phyloP scores from a whole-genome alignment of 2,797 vertebrate genomes.

The Chelidonichthys spinosus region DNA sequence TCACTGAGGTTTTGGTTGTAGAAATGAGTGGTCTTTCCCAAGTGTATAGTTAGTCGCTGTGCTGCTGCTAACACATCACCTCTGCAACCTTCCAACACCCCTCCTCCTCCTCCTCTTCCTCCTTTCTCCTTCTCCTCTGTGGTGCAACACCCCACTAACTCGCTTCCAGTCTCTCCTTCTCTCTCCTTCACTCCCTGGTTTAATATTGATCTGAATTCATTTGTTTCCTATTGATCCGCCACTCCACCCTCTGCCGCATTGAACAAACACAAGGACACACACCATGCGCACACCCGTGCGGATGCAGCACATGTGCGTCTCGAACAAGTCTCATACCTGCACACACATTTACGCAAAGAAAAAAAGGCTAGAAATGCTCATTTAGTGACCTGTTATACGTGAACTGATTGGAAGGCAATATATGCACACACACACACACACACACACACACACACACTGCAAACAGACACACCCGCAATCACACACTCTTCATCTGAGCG shows the following conservation, averaged over 20 bases:
- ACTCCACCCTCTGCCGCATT: constrained; percentile 85
- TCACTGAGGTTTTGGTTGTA: constrained; percentile 66
- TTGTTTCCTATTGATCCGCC: constrained; percentile 86
- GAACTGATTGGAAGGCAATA: constrained; percentile 53
- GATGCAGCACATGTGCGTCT: constrained; percentile 43
- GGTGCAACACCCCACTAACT: constrained; percentile 67
- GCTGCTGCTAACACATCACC: constrained; percentile 70
- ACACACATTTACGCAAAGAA: constrained; percentile 15
- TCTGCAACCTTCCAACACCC: constrained; percentile 45
- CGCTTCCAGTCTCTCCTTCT: constrained; percentile 70
- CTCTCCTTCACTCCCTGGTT: constrained; percentile 78
- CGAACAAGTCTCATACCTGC: constrained; percentile 12
- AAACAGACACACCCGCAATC: constrained; percentile 36
- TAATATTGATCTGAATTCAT: constrained; percentile 86
- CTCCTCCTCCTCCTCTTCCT: constrained; percentile 28
- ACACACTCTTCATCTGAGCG: constrained; percentile 45
- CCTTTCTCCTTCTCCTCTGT: constrained; percentile 35
- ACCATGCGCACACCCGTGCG: constrained; percentile 22
- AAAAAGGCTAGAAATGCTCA: constrained; percentile 27
- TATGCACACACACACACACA: constrained; percentile 15
- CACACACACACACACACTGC: constrained; percentile 12
- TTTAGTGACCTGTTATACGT: constrained; percentile 38
- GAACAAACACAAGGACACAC: constrained; percentile 82
- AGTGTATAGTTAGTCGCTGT: constrained; percentile 71
- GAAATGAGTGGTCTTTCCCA: constrained; percentile 71